Conservation (phyloP, 2,797 vertebrate species). For the Malurus splendens region DNA sequence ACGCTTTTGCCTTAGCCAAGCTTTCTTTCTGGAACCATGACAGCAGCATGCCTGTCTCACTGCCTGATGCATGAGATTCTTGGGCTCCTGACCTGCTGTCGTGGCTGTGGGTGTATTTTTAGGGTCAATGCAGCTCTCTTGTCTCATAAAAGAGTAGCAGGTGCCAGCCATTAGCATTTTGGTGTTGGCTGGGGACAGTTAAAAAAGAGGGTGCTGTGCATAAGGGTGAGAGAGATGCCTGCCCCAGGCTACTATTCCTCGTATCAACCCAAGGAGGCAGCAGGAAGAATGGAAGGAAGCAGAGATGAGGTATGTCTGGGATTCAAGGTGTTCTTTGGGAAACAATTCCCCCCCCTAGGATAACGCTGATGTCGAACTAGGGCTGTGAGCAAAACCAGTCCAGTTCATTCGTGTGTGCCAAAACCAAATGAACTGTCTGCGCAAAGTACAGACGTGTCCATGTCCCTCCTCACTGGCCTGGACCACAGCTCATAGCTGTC, state of each 20-base stretch:
- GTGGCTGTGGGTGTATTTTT: not conserved
- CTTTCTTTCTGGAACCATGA: not conserved
- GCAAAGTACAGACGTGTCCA: fast-evolving
- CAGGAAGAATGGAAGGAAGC: not conserved
- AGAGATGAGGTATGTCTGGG: not conserved
- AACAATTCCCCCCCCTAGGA: fast-evolving
- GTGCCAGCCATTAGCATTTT: not conserved
- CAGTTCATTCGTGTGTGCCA: not conserved
- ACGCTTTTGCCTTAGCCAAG: not conserved
- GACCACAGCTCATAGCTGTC: not conserved
- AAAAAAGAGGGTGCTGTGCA: not conserved
- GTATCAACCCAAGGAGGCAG: not conserved
- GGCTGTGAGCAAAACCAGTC: not conserved
- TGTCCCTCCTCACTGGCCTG: not conserved
- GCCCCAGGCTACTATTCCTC: not conserved
- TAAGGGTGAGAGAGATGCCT: not conserved
- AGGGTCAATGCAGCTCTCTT: not conserved
- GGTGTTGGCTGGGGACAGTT: not conserved
- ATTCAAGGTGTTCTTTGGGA: not conserved
- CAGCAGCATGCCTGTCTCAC: not conserved
- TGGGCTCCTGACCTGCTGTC: not conserved
- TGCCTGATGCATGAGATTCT: not conserved
- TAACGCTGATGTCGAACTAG: not conserved
- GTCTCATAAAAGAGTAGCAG: not conserved
- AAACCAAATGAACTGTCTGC: fast-evolving